Conservation (phyloP, 2,888 invertebrate genomes). For the Odontomyia ornata region DNA sequence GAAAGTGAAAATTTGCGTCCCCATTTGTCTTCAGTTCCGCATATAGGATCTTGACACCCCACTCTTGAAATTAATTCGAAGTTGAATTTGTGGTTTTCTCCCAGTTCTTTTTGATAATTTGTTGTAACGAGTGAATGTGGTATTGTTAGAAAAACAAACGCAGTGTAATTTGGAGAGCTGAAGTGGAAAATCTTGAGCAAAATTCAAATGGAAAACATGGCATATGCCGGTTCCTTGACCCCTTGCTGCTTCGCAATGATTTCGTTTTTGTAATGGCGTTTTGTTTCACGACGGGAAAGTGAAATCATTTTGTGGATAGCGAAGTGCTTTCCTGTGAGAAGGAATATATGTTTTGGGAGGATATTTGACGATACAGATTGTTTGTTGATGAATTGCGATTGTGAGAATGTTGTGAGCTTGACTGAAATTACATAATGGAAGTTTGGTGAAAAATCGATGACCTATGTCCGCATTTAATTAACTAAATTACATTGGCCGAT, state of each 20-base stretch:
- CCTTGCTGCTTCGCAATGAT: background rate
- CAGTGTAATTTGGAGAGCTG: too few species aligned
- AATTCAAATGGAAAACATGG: background rate
- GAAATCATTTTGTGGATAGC: background rate
- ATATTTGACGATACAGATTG: background rate
- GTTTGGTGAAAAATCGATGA: slow-evolving; percentile 22
- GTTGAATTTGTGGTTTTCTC: too few species aligned
- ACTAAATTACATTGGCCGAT: too few species aligned
- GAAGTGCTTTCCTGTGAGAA: background rate
- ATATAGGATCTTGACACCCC: too few species aligned
- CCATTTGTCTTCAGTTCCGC: too few species aligned
- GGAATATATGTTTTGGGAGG: too few species aligned
- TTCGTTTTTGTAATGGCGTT: slow-evolving; percentile 11
- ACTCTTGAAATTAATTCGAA: too few species aligned
- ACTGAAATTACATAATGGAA: background rate
- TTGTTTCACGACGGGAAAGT: background rate
- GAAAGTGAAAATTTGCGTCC: too few species aligned
- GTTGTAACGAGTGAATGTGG: too few species aligned
- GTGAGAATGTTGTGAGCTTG: background rate
- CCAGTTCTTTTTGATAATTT: too few species aligned
- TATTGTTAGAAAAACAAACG: too few species aligned
- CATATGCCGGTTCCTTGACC: slow-evolving; percentile 28
- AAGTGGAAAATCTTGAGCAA: background rate
- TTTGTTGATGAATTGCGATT: background rate
- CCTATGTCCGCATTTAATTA: too few species aligned